Conservation (phyloP, 2,888 invertebrate species). For the Sphecodes monilicornis region DNA sequence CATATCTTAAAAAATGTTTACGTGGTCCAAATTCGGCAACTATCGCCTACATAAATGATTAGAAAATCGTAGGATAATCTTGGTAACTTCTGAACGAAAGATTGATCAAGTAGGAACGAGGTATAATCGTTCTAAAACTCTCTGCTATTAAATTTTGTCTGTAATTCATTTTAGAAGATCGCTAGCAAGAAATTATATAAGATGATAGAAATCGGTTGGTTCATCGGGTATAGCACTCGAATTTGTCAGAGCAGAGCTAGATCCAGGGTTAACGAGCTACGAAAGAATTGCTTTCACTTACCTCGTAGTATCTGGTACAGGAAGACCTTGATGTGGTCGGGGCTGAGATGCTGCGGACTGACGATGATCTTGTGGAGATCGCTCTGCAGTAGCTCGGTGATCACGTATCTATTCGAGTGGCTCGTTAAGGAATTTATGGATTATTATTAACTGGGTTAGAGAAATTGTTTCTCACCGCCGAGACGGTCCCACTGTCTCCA, state of each 20-base stretch:
- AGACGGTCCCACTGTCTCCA: neutral
- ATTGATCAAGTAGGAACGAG: too few species aligned
- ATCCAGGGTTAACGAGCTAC: constrained; percentile 1
- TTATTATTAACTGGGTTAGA: constrained; percentile 49
- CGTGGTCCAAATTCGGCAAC: too few species aligned
- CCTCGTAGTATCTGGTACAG: constrained; percentile 99
- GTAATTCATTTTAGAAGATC: too few species aligned
- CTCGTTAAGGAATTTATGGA: constrained; percentile 81
- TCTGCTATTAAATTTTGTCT: too few species aligned
- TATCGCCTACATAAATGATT: too few species aligned
- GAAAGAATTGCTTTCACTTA: constrained; percentile 84
- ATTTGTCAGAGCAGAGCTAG: neutral
- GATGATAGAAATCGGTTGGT: neutral
- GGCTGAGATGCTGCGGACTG: constrained; percentile 98
- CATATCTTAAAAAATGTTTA: too few species aligned
- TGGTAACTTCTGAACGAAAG: too few species aligned
- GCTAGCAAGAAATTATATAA: neutral
- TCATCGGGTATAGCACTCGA: neutral
- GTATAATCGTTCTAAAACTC: too few species aligned
- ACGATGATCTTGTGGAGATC: constrained; percentile 99
- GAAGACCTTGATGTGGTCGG: constrained; percentile 99
- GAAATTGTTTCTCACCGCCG: constrained; percentile 10
- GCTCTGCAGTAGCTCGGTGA: constrained; percentile 99
- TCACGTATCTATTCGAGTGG: constrained; percentile 93
- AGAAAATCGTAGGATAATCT: too few species aligned